Percentiles rank a stretch among this genome's conserved stretches.
Conservation (phyloP, 2,797 vertebrate genomes). For the Taeniopygia guttata region DNA sequence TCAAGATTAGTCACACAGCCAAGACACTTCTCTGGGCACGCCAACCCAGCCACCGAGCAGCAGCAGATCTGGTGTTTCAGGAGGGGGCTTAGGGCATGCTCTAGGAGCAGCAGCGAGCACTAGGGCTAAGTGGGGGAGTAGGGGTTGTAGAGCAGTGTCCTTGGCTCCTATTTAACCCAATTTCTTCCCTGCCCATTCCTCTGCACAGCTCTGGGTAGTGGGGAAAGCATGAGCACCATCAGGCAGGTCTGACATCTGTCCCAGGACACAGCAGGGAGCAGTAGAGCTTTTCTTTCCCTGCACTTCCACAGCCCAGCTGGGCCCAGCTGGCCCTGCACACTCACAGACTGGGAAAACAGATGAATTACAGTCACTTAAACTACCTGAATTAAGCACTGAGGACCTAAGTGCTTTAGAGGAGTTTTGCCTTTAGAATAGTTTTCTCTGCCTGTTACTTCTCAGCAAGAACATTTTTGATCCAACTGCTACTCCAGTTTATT, state of each 20-base stretch:
- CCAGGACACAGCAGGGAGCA: neutral
- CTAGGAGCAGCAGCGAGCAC: neutral
- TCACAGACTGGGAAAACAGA: neutral
- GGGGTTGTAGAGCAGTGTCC: neutral
- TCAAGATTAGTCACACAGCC: neutral
- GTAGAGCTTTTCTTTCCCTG: neutral
- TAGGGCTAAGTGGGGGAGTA: fast-evolving
- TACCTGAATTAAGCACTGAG: conserved; percentile 56
- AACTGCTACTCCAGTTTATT: neutral
- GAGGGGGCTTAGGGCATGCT: fast-evolving
- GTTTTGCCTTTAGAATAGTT: neutral
- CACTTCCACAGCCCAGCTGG: neutral
- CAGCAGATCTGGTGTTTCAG: neutral
- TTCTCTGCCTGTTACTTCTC: neutral
- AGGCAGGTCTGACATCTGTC: neutral
- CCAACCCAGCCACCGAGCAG: neutral
- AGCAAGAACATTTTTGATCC: neutral
- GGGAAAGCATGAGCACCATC: fast-evolving
- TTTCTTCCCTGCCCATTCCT: neutral
- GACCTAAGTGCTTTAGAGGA: neutral
- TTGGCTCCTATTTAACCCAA: fast-evolving
- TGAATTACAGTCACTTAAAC: conserved; percentile 9
- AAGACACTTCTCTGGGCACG: neutral
- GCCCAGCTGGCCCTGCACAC: conserved; percentile 4
- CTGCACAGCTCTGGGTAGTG: neutral